Conservation (phyloP, 2,113 vertebrate species). For the Sigmodon hispidus region DNA sequence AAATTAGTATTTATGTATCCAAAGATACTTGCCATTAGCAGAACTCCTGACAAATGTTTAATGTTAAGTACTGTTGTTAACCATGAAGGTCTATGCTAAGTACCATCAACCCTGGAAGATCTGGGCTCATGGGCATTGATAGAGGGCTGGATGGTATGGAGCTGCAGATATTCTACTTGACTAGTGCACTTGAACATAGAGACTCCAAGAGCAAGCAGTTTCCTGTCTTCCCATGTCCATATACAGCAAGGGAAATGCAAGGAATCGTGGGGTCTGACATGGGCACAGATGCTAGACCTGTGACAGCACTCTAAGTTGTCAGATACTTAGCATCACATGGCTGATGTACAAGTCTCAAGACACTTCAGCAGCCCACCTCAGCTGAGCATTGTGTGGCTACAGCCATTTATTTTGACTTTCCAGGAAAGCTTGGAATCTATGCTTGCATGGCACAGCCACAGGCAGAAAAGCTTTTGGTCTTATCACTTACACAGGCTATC, state of each 20-base stretch:
- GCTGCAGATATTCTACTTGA: background rate
- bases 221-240: background rate
- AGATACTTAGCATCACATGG: background rate
- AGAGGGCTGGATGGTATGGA: background rate
- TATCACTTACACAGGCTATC: background rate
- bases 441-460: background rate
- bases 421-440: constrained; percentile 26
- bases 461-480: constrained; percentile 33
- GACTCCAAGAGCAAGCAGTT: background rate
- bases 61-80: background rate
- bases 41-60: background rate
- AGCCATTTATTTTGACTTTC: constrained; percentile 42
- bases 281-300: constrained; percentile 64
- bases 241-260: background rate
- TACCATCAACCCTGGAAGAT: background rate
- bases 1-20: background rate
- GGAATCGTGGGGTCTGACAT: constrained; percentile 47
- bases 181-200: background rate
- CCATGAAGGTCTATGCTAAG: background rate
- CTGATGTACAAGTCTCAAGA: background rate
- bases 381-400: background rate
- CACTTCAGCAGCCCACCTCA: background rate
- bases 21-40: constrained; percentile 2
- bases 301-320: background rate
- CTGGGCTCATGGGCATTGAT: background rate